phyloP scores from a whole-genome alignment of 2,113 vertebrate genomes.

The Hemicordylus capensis region DNA sequence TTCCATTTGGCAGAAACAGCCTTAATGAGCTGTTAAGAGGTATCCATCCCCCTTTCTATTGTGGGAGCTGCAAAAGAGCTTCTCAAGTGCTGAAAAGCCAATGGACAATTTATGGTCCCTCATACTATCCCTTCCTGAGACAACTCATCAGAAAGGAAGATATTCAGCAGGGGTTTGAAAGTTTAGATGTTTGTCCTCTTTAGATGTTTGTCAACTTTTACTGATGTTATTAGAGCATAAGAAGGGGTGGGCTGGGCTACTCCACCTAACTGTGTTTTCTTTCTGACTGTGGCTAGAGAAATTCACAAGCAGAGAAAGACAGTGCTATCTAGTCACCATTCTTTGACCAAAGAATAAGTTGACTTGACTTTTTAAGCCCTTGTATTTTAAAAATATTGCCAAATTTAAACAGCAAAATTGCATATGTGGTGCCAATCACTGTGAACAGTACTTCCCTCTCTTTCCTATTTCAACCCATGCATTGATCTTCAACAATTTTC shows the following conservation, averaged over 20 bases:
- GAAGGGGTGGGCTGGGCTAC: neutral
- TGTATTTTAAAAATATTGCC: neutral
- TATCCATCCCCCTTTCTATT: conserved; percentile 67
- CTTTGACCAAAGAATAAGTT: neutral
- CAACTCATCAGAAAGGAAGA: conserved; percentile 59
- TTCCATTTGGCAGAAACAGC: conserved; percentile 27
- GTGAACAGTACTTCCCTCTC: neutral
- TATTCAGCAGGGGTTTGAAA: conserved; percentile 52
- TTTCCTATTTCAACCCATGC: neutral
- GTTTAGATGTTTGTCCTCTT: conserved; percentile 70
- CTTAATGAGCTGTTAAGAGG: conserved; percentile 82
- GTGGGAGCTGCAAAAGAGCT: conserved; percentile 71
- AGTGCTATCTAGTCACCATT: neutral
- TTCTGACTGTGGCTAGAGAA: neutral
- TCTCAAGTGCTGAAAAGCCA: conserved; percentile 77
- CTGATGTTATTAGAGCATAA: conserved; percentile 14
- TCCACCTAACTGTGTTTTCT: neutral
- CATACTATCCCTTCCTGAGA: conserved; percentile 74
- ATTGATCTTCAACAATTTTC: neutral
- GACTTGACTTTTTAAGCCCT: neutral
- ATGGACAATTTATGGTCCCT: conserved; percentile 74
- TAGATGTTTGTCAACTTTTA: conserved; percentile 48
- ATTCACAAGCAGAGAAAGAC: neutral
- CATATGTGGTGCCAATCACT: neutral
- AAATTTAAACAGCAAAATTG: neutral